These are phyloP conservation scores for Abscondita cerata DNA, from an alignment of 2,888 invertebrate genomes.

Conservation along the genomic window DNA sequence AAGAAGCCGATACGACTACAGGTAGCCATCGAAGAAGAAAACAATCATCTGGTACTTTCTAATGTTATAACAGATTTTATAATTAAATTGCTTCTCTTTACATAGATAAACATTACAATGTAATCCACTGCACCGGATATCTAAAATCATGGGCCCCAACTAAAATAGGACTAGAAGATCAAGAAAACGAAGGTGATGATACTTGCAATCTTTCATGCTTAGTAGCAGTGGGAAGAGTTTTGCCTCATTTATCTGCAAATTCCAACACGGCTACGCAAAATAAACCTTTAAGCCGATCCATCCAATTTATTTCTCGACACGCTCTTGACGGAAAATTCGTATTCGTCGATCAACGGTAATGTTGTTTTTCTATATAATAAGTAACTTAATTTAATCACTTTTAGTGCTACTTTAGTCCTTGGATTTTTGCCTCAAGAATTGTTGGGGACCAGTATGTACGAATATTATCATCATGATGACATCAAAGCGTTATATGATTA, in stretches of 20 bases:
- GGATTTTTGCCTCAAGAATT: slow-evolving; percentile 94
- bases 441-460: slow-evolving; percentile 90
- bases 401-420: slow-evolving; percentile 83
- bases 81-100: too few relatives aligned
- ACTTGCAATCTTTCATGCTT: slow-evolving; percentile 81
- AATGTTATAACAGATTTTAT: neutral
- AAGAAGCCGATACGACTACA: slow-evolving; percentile 71
- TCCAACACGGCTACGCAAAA: slow-evolving; percentile 55
- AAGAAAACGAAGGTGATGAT: slow-evolving; percentile 68
- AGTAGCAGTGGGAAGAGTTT: slow-evolving; percentile 84
- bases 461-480: slow-evolving; percentile 87
- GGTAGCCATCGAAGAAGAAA: slow-evolving; percentile 72
- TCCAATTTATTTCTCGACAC: slow-evolving; percentile 85
- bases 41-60: slow-evolving; percentile 60
- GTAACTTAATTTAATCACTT: neutral
- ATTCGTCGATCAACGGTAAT: slow-evolving; percentile 88
- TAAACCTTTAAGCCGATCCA: slow-evolving; percentile 64
- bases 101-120: slow-evolving; percentile 81
- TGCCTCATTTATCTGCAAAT: slow-evolving; percentile 66
- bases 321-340: slow-evolving; percentile 91
- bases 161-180: slow-evolving; percentile 74
- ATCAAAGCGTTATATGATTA: slow-evolving; percentile 80
- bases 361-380: neutral
- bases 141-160: slow-evolving; percentile 90
- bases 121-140: slow-evolving; percentile 93